Evolutionary conservation across 2,888 invertebrate genomes (phyloP), one percentile per base, ranked within the genome.

Genomic region (Glyphotaelius pellucidus): DNA sequence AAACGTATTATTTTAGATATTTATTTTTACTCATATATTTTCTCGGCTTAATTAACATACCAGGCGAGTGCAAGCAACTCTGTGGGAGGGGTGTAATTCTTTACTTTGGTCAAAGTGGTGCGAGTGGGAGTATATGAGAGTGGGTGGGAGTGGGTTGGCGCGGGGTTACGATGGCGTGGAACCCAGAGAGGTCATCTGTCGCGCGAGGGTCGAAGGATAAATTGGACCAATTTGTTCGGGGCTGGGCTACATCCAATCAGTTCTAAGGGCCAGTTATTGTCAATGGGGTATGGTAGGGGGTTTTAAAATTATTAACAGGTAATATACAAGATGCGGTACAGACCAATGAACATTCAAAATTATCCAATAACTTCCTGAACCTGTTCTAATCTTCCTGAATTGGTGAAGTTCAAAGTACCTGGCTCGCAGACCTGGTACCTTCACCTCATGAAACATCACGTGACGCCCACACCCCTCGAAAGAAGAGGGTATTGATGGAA

Each of bases 161-260:
- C 1, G 12, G 42, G 25, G 67, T 25, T 67, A 7, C 19, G 67
- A 25, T 67, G 67, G 67, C 67, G 5, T 67, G 67, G 25, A 67
- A 67, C 25, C 67, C 67, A n/a, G 42, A 42, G 30, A 42, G 86
- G 85, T 86, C 85, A 86, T 42, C 47, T 42, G 42, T 42, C 67
- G 67, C 85, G 38, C 25, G 25, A 19, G n/a, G 38, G 85, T 86
- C 85, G 15, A 30, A 11, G 2, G n/a, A 47, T 42, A 42, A 86
- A 86, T 86, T 86, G 86, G 86, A 3, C 86, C 86, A 86, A 86
- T 86, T 86, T 30, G 86, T 42, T 35, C 3, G 86, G n/a, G 14
- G 86, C 83, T 86, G n/a, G 30, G 38, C 35, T 31, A 38, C 15
- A 86, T 25, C 86, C 42, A 86, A 86, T 86, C 86, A 86, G 86